Evolutionary conservation across 2,797 vertebrate species (phyloP).

Genomic region (Typhlichthys subterraneus): DNA sequence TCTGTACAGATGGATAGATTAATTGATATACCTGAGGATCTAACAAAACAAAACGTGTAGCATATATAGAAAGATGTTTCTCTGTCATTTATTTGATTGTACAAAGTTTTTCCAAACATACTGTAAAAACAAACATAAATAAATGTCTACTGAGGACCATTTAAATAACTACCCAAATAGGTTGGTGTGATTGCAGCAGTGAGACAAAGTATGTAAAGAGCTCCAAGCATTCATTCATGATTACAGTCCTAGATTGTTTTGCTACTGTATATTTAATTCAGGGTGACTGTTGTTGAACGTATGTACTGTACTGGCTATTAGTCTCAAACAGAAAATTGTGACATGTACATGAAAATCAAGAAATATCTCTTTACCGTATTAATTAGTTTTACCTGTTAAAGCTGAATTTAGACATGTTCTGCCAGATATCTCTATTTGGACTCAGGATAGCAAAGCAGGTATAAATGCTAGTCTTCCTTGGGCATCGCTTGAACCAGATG

Average conservation of each 20-base stretch:
- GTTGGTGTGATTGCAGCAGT: slow-evolving; percentile 11
- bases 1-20: too few relatives aligned
- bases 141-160: slow-evolving; percentile 12
- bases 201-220: slow-evolving; percentile 14
- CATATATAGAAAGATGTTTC: neutral
- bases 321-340: neutral
- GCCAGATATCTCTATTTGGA: slow-evolving; percentile 8
- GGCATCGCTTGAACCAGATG: slow-evolving; percentile 65
- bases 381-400: too few relatives aligned
- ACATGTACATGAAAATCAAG: too few relatives aligned
- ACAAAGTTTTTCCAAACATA: slow-evolving; percentile 21
- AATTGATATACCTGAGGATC: too few relatives aligned
- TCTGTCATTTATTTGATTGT: slow-evolving; percentile 44
- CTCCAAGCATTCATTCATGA: slow-evolving; percentile 27
- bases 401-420: neutral
- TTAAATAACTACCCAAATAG: neutral
- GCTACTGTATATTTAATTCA: neutral
- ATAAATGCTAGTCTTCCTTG: slow-evolving; percentile 74
- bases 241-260: slow-evolving; percentile 5
- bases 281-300: neutral
- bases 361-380: too few relatives aligned
- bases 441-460: neutral
- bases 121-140: slow-evolving; percentile 17
- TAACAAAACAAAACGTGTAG: neutral
- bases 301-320: neutral